Evolutionary conservation across 2,888 invertebrate species (phyloP).

Genomic region (Sthenelais limicola): DNA sequence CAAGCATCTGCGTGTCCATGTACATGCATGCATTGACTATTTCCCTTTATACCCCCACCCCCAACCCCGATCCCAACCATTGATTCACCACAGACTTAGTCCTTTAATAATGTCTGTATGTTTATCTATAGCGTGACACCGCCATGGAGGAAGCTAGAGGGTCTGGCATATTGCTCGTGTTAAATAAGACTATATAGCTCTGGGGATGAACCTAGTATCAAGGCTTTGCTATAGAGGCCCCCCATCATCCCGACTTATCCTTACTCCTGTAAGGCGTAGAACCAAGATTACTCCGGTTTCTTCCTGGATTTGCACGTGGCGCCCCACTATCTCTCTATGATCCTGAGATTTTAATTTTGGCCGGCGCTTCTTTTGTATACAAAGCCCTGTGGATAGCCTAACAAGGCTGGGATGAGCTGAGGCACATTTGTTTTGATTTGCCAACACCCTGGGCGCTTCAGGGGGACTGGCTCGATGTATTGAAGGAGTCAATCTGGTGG

Average conservation of each 20-base stretch:
- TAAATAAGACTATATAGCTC: no score
- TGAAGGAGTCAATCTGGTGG: constrained; percentile 7
- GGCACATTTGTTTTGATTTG: constrained; percentile 36
- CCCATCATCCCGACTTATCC: constrained; percentile 26
- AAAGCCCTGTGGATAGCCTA: constrained; percentile 34
- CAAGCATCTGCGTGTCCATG: no score
- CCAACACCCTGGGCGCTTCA: constrained; percentile 26
- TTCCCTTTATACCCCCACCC: no score
- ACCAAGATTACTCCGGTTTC: constrained; percentile 30
- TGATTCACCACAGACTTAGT: no score
- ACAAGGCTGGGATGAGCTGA: constrained; percentile 8
- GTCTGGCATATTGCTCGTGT: no score
- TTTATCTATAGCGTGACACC: no score
- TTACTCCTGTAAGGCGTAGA: constrained; percentile 9
- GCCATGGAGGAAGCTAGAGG: no score
- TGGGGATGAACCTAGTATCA: no score
- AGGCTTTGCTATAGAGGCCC: no score
- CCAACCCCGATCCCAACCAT: no score
- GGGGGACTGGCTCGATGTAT: constrained; percentile 17
- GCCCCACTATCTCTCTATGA: constrained; percentile 35
- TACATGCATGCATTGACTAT: no score
- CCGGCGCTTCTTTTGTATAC: constrained; percentile 15
- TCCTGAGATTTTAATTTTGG: constrained; percentile 38
- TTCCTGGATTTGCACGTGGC: constrained; percentile 9
- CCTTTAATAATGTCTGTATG: no score